Evolutionary conservation across 2,113 vertebrate genomes (phyloP).

Genomic region (Podocnemis expansa): DNA sequence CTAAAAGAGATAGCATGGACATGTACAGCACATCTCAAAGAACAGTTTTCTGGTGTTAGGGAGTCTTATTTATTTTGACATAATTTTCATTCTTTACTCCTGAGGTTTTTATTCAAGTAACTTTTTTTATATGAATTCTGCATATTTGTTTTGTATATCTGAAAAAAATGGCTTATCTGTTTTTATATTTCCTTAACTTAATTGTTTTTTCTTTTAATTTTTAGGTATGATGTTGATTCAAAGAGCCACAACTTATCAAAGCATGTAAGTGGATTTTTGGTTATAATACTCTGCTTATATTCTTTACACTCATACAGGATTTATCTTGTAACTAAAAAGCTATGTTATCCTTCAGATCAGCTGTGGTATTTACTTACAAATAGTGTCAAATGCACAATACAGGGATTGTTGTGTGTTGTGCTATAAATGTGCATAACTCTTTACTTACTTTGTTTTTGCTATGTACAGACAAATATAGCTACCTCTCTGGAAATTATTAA

Average conservation of each 20-base stretch:
- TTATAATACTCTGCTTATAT: background rate
- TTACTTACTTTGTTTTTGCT: background rate
- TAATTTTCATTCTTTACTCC: background rate
- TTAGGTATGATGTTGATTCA: constrained; percentile 96
- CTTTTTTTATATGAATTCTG: constrained; percentile 20
- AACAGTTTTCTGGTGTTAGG: background rate
- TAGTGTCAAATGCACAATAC: background rate
- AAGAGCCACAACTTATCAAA: constrained; percentile 97
- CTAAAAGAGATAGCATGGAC: no score
- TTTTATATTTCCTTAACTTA: background rate
- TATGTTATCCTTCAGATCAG: background rate
- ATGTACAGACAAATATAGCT: no score
- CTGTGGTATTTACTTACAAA: background rate
- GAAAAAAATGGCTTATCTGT: background rate
- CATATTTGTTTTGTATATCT: background rate
- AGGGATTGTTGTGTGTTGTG: background rate
- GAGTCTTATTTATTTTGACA: background rate
- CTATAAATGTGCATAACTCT: background rate
- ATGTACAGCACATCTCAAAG: no score
- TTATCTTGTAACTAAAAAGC: background rate
- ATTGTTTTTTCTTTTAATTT: constrained; percentile 54
- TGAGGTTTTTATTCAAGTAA: background rate
- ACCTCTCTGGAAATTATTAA: no score
- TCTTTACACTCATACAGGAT: background rate
- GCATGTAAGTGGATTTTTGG: constrained; percentile 85